These are phyloP conservation scores for Coregonus suidteri DNA, from an alignment of 2,797 vertebrate genomes.

Conservation along the genomic window DNA sequence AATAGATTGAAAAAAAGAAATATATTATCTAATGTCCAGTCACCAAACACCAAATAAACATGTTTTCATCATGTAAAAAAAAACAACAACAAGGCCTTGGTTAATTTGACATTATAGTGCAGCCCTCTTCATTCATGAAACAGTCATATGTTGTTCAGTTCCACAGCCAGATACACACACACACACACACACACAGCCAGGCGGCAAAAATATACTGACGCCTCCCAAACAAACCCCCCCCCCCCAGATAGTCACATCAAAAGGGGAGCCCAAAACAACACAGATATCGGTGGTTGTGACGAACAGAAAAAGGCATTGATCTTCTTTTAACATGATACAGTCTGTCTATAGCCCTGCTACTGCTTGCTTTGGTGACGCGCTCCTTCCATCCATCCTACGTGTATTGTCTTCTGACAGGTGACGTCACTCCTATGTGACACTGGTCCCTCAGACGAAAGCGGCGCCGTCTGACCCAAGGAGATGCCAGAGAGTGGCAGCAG, in stretches of 20 bases:
- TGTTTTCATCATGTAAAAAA: slow-evolving; percentile 22
- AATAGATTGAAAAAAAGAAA: slow-evolving; percentile 49
- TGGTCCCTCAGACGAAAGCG: not conserved
- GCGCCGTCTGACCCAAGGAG: slow-evolving; percentile 32
- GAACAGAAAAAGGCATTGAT: slow-evolving; percentile 41
- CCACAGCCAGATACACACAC: slow-evolving; percentile 5
- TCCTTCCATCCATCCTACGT: slow-evolving; percentile 20
- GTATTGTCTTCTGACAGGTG: not conserved
- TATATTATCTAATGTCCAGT: slow-evolving; percentile 36
- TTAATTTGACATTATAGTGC: slow-evolving; percentile 17
- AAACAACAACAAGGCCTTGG: slow-evolving; percentile 15
- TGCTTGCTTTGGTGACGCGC: slow-evolving; percentile 47
- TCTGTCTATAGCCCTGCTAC: slow-evolving; percentile 31
- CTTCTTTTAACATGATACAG: slow-evolving; percentile 28
- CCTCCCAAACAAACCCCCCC: not conserved
- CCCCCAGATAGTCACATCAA: slow-evolving; percentile 34
- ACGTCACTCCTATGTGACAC: not conserved
- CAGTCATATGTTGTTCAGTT: slow-evolving; percentile 25
- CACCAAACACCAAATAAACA: slow-evolving; percentile 25
- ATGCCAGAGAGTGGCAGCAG: slow-evolving; percentile 31
- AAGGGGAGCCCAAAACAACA: slow-evolving; percentile 15
- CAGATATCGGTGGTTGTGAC: slow-evolving; percentile 11
- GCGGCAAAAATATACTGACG: not conserved
- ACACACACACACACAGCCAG: not conserved
- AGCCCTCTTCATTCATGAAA: slow-evolving; percentile 6